Base-by-base conservation (phyloP, 2,113 vertebrate species). In the Salvelinus alpinus region DNA sequence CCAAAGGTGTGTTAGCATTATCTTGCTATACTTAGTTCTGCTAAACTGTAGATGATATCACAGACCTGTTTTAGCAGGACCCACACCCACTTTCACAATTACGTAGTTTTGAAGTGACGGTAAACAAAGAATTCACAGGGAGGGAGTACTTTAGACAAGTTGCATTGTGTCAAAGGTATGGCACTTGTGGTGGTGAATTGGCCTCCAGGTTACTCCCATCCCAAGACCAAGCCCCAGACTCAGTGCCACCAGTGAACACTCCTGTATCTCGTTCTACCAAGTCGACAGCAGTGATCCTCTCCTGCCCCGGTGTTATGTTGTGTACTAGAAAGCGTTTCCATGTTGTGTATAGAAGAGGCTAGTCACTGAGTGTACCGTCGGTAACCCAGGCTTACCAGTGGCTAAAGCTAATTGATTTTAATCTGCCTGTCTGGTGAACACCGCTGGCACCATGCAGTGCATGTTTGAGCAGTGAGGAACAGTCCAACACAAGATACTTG, bases 21-120 rank as follows among this genome's bases (percentile, higher is more conserved):
- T 76, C 71, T 72, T 18, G 12, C 73, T 18, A 18, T 60, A 69
- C 82, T 80, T 20, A 44, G 9, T 44, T 48, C 31, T 75, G 64
- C 70, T 44, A 64, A 78, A 82, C 84, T 75, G 75, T 72, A 73
- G 65, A 27, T 69, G 68, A 66, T 60, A 81, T 77, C 76, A 44
- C 38, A 82, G 79, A 80, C 83, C 79, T 89, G 86, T 86, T 77
- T 80, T 81, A 60, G 78, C 89, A 88, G 38, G 89, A 86, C 90
- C 75, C 47, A 70, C 38, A 84, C 67, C 68, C 64, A 78, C 34
- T n/a, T 48, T 75, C 22, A 9, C 59, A 82, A 67, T 68, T 60
- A 25, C 70, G 29, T 59, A 22, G 73, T 78, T 44, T 13, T 44
- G 71, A 75, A 72, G 76, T 67, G 22, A 51, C 34, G 7, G 24